Evolutionary conservation across 2,113 vertebrate genomes (phyloP), one percentile per base, ranked within the genome.

Genomic region (Taxidea taxus): DNA sequence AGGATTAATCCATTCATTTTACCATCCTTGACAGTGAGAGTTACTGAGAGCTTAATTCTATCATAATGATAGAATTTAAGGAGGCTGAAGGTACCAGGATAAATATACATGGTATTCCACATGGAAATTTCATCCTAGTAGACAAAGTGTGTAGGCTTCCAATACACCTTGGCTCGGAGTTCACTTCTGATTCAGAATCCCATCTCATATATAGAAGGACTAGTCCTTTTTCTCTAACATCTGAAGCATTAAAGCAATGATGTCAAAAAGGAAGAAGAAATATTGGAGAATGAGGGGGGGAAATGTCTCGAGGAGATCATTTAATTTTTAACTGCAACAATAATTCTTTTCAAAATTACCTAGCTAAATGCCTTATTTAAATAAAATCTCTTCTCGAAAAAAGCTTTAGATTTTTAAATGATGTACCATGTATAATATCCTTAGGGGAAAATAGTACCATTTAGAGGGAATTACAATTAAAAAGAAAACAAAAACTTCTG

Each of bases 301-400:
- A 78, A 47, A 49, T 27, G 29, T 89, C 78, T 74, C 66, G 0
- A 88, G 20, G 75, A 91, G 10, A 90, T 70, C 25, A 66, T 89
- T 94, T 81, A 82, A 77, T 75, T 94, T 96, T 92, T 78, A 78
- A 85, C 16, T 1, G 2, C 37, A 91, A 34, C 31, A 86, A 66
- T 42, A 62, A 81, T 80, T 88, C 72, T 86, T 91, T 95, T 56
- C 27, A 64, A 91, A 95, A 92, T 47, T 78, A 86, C 37, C 20
- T 66, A 89, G 42, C 29, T 81, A 68, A 91, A 87, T 92, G 58
- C 7, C 34, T 90, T 84, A 80, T 70, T 86, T 95, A 84, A 95
- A 87, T 68, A 44, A 54, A 60, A 70, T 25, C 83, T 78, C 2
- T 86, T 92, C 64, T 74, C 2, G 9, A 29, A 51, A 80, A 94